These are phyloP conservation scores for Coreius guichenoti DNA, from an alignment of 2,797 vertebrate genomes.

Conservation along the genomic window DNA sequence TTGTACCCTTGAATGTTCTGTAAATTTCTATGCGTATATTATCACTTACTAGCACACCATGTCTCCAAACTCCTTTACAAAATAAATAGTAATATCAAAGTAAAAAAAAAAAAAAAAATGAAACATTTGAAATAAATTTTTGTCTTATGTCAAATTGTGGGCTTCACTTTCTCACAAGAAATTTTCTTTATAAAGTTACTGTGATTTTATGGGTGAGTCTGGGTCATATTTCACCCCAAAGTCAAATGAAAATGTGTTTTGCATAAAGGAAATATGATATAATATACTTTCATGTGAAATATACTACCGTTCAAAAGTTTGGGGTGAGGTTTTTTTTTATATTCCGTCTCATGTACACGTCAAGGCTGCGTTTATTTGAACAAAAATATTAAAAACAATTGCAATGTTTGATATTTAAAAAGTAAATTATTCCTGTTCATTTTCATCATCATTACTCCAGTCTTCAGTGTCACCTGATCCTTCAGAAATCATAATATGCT, in stretches of 20 bases:
- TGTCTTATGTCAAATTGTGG: conserved; percentile 61
- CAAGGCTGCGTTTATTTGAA: neutral
- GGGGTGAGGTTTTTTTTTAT: neutral
- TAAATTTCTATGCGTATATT: conserved; percentile 83
- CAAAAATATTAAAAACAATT: conserved; percentile 7
- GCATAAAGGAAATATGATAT: neutral
- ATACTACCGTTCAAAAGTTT: neutral
- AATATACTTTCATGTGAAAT: neutral
- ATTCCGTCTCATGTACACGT: neutral
- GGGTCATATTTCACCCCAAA: neutral
- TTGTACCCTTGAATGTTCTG: conserved; percentile 80
- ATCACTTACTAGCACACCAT: conserved; percentile 80
- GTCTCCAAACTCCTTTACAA: conserved; percentile 82
- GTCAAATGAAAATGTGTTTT: neutral
- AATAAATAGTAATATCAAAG: conserved; percentile 77
- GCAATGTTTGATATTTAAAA: neutral
- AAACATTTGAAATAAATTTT: conserved; percentile 63
- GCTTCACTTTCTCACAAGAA: conserved; percentile 26
- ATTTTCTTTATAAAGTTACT: neutral
- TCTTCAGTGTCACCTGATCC: neutral
- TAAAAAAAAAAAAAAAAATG: conserved; percentile 46
- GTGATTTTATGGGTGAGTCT: neutral
- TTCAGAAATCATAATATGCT: neutral
- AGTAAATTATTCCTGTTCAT: neutral
- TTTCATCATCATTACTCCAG: neutral